These are phyloP conservation scores for Pteruthius melanotis DNA, from an alignment of 2,113 vertebrate species.

Conservation along the genomic window DNA sequence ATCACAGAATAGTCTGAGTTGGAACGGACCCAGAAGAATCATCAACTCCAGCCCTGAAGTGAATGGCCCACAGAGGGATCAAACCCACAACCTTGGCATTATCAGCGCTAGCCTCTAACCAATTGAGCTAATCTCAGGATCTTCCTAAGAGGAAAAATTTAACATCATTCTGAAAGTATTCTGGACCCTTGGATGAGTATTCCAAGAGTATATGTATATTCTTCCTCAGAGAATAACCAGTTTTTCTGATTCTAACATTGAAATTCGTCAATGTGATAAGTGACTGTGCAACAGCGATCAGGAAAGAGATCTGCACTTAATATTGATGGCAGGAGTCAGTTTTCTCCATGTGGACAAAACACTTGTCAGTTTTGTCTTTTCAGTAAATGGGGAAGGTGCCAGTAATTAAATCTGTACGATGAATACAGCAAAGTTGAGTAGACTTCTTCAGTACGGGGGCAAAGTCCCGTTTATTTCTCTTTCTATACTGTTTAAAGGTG, in stretches of 20 bases:
- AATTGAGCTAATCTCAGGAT: background rate
- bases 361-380: background rate
- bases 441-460: background rate
- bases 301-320: background rate
- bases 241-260: background rate
- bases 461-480: background rate
- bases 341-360: background rate
- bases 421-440: background rate
- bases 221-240: background rate
- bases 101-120: background rate
- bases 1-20: background rate
- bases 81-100: background rate
- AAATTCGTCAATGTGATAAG: background rate
- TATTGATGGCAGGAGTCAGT: background rate
- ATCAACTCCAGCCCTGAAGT: background rate
- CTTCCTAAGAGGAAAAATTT: background rate
- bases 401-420: background rate
- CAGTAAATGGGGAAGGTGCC: background rate
- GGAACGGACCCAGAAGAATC: background rate
- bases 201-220: background rate
- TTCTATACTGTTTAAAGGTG: background rate
- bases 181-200: background rate
- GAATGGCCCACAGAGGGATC: background rate
- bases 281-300: background rate
- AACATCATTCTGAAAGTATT: background rate